Conservation (phyloP, 2,797 vertebrate genomes). For the Pseudomugil tenellus region DNA sequence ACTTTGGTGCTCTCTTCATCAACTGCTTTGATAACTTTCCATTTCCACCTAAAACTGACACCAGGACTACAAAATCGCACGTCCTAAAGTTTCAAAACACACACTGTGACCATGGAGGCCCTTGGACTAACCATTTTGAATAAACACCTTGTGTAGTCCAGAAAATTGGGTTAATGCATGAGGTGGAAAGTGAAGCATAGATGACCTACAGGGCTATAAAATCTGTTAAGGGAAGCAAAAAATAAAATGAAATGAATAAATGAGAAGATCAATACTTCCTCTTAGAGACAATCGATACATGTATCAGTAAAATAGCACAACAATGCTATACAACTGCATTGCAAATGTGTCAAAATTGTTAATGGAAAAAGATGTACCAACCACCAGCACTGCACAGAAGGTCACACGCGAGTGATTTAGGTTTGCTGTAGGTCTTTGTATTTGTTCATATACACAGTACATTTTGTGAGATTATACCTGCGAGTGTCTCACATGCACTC, state of each 20-base stretch:
- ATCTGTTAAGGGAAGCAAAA: neutral
- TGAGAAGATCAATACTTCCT: neutral
- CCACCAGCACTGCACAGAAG: neutral
- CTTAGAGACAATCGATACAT: neutral
- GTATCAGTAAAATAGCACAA: neutral
- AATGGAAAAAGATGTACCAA: neutral
- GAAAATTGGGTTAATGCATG: too few species aligned
- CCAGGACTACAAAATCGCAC: neutral
- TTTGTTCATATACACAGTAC: conserved; percentile 10
- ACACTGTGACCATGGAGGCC: too few species aligned
- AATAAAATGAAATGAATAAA: neutral
- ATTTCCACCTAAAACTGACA: neutral
- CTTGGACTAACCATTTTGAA: too few species aligned
- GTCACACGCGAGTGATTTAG: neutral
- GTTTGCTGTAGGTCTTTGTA: conserved; percentile 3
- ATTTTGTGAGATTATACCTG: conserved; percentile 11
- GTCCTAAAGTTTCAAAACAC: too few species aligned
- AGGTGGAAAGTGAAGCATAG: too few species aligned
- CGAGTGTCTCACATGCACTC: neutral
- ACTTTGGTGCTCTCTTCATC: neutral
- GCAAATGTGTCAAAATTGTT: conserved; percentile 2
- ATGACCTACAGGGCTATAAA: too few species aligned
- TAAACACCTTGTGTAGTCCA: too few species aligned
- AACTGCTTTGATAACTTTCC: neutral
- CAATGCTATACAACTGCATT: neutral